Conservation (phyloP, 1,140 invertebrate species). For the Aphaenogaster rudis region DNA sequence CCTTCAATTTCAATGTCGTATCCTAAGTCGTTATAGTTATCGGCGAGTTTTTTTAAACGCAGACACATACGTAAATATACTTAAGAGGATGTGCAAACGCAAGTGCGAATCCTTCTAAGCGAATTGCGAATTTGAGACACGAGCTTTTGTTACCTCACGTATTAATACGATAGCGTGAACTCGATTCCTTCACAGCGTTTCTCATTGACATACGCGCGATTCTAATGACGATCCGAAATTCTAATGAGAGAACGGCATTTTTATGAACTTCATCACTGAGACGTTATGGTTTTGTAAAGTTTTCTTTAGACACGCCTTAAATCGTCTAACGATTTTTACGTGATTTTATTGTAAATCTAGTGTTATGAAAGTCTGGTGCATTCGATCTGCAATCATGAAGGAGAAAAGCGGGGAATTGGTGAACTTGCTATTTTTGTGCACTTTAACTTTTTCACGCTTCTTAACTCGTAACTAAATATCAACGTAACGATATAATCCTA, state of each 20-base stretch:
- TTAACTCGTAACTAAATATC: conserved; percentile 33
- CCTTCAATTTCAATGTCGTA: conserved; percentile 49
- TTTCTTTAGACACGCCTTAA: conserved; percentile 45
- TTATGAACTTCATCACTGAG: conserved; percentile 35
- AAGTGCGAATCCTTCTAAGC: conserved; percentile 10
- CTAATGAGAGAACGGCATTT: conserved; percentile 35
- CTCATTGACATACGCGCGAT: conserved; percentile 25
- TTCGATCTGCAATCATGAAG: conserved; percentile 65
- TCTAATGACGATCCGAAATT: conserved; percentile 22
- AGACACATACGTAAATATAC: conserved; percentile 47
- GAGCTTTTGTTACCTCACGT: conserved; percentile 50
- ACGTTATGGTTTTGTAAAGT: conserved; percentile 41
- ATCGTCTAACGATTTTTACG: conserved; percentile 57
- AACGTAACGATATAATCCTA: not conserved
- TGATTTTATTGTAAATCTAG: conserved; percentile 55
- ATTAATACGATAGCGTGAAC: conserved; percentile 37
- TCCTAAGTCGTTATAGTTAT: conserved; percentile 44
- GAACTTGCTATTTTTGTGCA: conserved; percentile 27
- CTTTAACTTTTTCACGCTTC: conserved; percentile 33
- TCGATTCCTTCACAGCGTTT: conserved; percentile 41
- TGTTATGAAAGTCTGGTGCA: conserved; percentile 43
- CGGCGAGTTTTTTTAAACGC: conserved; percentile 47
- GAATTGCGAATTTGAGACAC: conserved; percentile 17
- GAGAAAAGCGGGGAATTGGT: conserved; percentile 32
- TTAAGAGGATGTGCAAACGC: conserved; percentile 4